Evolutionary conservation across 2,113 vertebrate species (phyloP).

Genomic region (Entelurus aequoreus): DNA sequence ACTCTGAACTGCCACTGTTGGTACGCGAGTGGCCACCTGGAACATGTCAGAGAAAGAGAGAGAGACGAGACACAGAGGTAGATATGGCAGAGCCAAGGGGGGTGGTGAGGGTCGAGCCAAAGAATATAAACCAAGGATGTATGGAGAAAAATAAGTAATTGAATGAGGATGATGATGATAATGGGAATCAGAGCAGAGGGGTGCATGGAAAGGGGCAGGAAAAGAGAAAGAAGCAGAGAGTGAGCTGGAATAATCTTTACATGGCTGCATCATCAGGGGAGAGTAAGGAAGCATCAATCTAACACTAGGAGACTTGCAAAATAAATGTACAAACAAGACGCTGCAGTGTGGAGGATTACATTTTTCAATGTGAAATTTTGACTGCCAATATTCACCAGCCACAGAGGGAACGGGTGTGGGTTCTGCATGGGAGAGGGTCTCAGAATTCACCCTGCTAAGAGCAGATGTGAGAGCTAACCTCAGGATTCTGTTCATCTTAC

Average conservation of each 20-base stretch:
- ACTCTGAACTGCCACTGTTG: constrained; percentile 99
- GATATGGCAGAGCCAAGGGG: constrained; percentile 54
- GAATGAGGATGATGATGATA: constrained; percentile 6
- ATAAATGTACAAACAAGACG: constrained; percentile 40
- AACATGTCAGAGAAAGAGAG: constrained; percentile 80
- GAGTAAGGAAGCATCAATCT: constrained; percentile 30
- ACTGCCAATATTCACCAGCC: constrained; percentile 31
- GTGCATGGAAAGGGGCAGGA: constrained; percentile 48
- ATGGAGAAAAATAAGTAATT: constrained; percentile 46
- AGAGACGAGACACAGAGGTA: constrained; percentile 44
- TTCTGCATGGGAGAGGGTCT: constrained; percentile 2
- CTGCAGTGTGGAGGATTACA: constrained; percentile 13
- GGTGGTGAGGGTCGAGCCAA: constrained; percentile 52
- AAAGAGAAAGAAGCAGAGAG: constrained; percentile 64
- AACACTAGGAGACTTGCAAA: constrained; percentile 30
- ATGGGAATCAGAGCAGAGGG: constrained; percentile 34
- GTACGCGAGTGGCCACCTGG: constrained; percentile 98
- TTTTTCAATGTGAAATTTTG: constrained; percentile 26
- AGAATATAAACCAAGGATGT: constrained; percentile 40
- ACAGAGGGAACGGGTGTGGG: constrained; percentile 9
- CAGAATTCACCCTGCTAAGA: constrained; percentile 18
- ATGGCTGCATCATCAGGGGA: constrained; percentile 63
- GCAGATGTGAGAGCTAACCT: constrained; percentile 40
- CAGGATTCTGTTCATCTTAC: constrained; percentile 74
- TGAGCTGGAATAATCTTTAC: constrained; percentile 60